Evolutionary conservation across 2,888 invertebrate genomes (phyloP).

Genomic region (Apamea crenata): DNA sequence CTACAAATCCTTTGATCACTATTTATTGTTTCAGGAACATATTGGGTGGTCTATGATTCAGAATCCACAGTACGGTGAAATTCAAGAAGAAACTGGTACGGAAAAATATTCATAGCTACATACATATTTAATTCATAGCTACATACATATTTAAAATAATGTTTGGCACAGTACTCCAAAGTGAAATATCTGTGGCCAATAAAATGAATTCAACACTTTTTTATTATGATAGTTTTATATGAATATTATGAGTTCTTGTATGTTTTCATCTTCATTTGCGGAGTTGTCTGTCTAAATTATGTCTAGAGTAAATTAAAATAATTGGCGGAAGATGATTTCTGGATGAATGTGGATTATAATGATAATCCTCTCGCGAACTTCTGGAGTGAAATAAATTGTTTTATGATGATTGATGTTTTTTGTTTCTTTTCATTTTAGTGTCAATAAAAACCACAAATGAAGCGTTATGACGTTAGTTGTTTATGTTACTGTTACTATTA

Average conservation of each 20-base stretch:
- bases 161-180: slow-evolving; percentile 50
- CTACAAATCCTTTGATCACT: not conserved
- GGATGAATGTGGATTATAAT: slow-evolving; percentile 16
- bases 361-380: not conserved
- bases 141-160: slow-evolving; percentile 32
- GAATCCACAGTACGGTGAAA: not conserved
- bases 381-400: slow-evolving; percentile 18
- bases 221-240: slow-evolving; percentile 64
- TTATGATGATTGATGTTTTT: not conserved
- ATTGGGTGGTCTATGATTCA: not conserved
- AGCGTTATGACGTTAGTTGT: not conserved
- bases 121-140: not conserved
- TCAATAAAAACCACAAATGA: slow-evolving; percentile 10
- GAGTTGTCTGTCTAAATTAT: slow-evolving; percentile 48
- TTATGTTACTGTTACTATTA: too few relatives aligned
- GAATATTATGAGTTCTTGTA: slow-evolving; percentile 47
- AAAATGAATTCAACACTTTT: slow-evolving; percentile 49
- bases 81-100: not conserved
- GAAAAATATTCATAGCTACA: not conserved
- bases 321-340: not conserved
- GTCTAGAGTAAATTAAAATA: slow-evolving; percentile 41
- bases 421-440: slow-evolving; percentile 4
- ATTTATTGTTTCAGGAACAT: not conserved
- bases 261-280: slow-evolving; percentile 32
- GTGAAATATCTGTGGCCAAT: slow-evolving; percentile 51